Conservation (phyloP, 2,113 vertebrate species). For the Ifrita kowaldi region DNA sequence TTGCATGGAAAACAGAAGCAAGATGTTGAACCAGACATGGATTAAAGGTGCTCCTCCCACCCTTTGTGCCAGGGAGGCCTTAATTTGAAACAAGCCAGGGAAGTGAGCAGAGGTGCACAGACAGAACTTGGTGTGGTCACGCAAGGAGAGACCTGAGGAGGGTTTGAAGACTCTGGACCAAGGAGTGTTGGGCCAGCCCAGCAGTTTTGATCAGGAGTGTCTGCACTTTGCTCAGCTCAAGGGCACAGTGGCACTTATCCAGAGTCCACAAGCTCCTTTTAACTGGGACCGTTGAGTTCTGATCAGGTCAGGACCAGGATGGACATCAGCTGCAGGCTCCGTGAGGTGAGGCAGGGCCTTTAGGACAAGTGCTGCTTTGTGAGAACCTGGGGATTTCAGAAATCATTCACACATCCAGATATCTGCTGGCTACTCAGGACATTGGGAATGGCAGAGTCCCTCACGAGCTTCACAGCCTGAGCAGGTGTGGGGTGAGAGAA, state of each 20-base stretch:
- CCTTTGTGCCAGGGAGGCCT: neutral
- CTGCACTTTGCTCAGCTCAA: neutral
- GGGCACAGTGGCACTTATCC: neutral
- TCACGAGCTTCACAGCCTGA: neutral
- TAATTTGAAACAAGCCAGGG: neutral
- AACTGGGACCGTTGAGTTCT: rapidly evolving
- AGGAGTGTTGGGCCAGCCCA: neutral
- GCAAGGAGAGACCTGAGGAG: neutral
- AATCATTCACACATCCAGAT: neutral
- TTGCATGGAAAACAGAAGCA: neutral
- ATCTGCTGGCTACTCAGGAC: neutral
- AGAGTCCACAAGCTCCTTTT: neutral
- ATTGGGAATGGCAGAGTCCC: rapidly evolving
- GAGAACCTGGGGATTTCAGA: neutral
- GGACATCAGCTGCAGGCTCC: rapidly evolving
- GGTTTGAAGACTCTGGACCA: neutral
- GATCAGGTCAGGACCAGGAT: neutral
- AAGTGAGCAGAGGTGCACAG: neutral
- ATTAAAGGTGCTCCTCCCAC: neutral
- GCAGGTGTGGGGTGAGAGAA: neutral
- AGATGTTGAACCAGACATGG: neutral
- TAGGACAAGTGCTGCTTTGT: neutral
- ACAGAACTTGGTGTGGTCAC: neutral
- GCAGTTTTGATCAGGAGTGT: neutral
- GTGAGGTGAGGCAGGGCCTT: rapidly evolving